These are phyloP conservation scores for Myotis yumanensis DNA, from an alignment of 2,113 vertebrate genomes.

Conservation along the genomic window DNA sequence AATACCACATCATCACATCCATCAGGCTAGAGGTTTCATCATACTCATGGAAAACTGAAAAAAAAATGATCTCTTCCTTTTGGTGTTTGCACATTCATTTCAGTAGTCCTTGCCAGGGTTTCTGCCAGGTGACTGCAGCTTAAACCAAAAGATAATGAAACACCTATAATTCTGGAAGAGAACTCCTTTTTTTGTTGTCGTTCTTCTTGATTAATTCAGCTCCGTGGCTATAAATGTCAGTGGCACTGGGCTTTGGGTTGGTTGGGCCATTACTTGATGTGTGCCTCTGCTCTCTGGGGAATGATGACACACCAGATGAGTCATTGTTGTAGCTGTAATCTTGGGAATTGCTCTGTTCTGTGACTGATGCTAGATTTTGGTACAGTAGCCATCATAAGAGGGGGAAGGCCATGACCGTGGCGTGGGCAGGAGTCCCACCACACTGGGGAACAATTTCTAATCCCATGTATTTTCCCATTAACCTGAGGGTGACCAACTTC, in stretches of 20 bases:
- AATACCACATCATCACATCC: slow-evolving; percentile 82
- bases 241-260: slow-evolving; percentile 74
- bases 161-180: slow-evolving; percentile 66
- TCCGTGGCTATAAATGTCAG: slow-evolving; percentile 77
- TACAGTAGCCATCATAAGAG: slow-evolving; percentile 77
- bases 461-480: slow-evolving; percentile 80
- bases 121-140: slow-evolving; percentile 53
- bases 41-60: slow-evolving; percentile 86
- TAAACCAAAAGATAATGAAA: slow-evolving; percentile 66
- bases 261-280: slow-evolving; percentile 63
- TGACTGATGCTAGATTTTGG: slow-evolving; percentile 80
- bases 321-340: slow-evolving; percentile 76
- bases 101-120: slow-evolving; percentile 46
- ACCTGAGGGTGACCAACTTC: slow-evolving; percentile 82
- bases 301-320: slow-evolving; percentile 65
- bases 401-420: slow-evolving; percentile 73
- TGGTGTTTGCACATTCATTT: slow-evolving; percentile 61
- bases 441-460: slow-evolving; percentile 76
- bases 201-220: slow-evolving; percentile 68
- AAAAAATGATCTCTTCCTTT: slow-evolving; percentile 77
- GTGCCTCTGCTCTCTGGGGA: slow-evolving; percentile 71
- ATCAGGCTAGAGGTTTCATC: slow-evolving; percentile 83
- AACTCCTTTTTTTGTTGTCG: slow-evolving; percentile 52
- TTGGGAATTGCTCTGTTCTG: slow-evolving; percentile 81
- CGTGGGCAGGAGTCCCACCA: slow-evolving; percentile 71